Base-by-base conservation (phyloP, 2,888 invertebrate species). In the Pristionchus japonicus region DNA sequence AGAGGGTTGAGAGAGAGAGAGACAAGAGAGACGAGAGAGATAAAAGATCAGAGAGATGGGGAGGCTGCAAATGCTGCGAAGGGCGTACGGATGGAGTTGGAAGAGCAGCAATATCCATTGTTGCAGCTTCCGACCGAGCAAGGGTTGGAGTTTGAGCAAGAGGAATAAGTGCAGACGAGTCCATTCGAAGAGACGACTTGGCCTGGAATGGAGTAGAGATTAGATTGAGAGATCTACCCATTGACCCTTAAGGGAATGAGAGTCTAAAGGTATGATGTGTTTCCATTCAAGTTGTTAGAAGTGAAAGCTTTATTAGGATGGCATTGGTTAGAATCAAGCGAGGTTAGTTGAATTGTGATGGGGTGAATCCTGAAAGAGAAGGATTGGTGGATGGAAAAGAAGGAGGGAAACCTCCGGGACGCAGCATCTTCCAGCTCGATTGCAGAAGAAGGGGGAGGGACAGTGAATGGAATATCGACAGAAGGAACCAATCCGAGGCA, bases 81-180 rank as follows among this genome's bases (percentile, higher is more conserved):
- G 47, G 20, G 13, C 87, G 49, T 77, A 87, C 87, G 87, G 77
- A 87, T 74, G 52, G 87, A 47, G 34, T 34, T 40, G 49, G 92
- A 90, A 34, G 90, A 91, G 91, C 94, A 94, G 90, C 94, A 94
- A 89, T 93, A 93, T 89, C 93, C 94, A 88, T 94, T 93, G 92
- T 94, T 94, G 89, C 94, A 94, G 87, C 92, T 93, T 89, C 94
- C 94, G 83, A 89, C 87, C 47, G 90, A 90, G 92, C 94, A 94
- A 20, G 93, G 93, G 87, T 92, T 93, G 31, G 89, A 89, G 90
- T 91, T 91, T 86, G 93, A 93, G 91, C 94, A 94, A 83, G 91
- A 91, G 74, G 92, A 90, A 91, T 91, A 94, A n/a, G 93, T 93
- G 89, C 93, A 94, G 70, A 93, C 91, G 85, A 94, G 90, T 88